Conservation (phyloP, 2,797 vertebrate genomes). For the Typhlichthys eigenmanni region DNA sequence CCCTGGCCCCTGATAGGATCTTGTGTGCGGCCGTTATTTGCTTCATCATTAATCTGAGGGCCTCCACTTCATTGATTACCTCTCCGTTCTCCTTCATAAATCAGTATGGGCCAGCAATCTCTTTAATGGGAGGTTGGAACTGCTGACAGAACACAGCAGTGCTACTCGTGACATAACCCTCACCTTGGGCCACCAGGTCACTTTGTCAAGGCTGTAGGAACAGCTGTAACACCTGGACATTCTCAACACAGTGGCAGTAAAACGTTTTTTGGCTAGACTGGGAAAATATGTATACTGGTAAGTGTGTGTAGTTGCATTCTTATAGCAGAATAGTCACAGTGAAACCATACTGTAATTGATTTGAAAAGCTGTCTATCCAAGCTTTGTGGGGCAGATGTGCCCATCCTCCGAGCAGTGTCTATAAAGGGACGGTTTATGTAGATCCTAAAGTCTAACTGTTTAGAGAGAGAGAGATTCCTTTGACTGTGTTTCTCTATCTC, state of each 20-base stretch:
- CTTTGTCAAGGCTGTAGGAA: slow-evolving; percentile 14
- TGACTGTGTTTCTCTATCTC: slow-evolving; percentile 28
- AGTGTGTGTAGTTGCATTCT: too few relatives aligned
- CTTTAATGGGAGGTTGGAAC: slow-evolving; percentile 56
- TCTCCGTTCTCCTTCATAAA: slow-evolving; percentile 63
- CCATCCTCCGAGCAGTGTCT: slow-evolving; percentile 64
- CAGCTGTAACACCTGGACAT: neutral
- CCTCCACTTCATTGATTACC: slow-evolving; percentile 62
- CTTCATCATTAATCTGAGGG: slow-evolving; percentile 68
- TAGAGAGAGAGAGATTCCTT: slow-evolving; percentile 61
- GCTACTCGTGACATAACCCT: slow-evolving; percentile 30
- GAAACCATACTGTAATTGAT: slow-evolving; percentile 36
- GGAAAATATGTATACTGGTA: too few relatives aligned
- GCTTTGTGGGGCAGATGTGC: slow-evolving; percentile 64
- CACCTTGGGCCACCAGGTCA: slow-evolving; percentile 42
- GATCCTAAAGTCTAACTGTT: slow-evolving; percentile 75
- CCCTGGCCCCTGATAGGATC: slow-evolving; percentile 41
- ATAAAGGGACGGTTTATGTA: slow-evolving; percentile 71
- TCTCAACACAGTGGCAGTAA: too few relatives aligned
- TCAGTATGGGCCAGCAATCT: slow-evolving; percentile 58
- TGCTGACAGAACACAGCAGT: slow-evolving; percentile 55
- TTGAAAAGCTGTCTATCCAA: slow-evolving; percentile 34
- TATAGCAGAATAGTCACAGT: slow-evolving; percentile 15
- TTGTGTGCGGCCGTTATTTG: slow-evolving; percentile 52
- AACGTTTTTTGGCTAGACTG: too few relatives aligned